Base-by-base conservation (phyloP, 2,888 invertebrate genomes). In the Stomorhina lunata region DNA sequence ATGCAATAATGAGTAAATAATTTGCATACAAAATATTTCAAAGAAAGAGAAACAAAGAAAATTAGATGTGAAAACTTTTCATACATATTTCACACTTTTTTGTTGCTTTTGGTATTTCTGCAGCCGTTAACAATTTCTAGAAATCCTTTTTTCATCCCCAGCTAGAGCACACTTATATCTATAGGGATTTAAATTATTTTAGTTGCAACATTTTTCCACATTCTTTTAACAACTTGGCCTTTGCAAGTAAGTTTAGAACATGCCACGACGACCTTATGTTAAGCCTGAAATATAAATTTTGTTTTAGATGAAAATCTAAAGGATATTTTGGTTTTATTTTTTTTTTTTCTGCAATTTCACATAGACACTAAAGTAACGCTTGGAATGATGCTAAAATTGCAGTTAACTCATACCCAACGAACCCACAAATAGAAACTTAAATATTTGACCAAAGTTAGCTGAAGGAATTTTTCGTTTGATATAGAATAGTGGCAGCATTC, bases 281-380 rank as follows among this genome's bases (percentile, higher is more conserved):
- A 78, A 89, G 69, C 17, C 86, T 89, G 9, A 90, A 89, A 85
- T 89, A 90, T 82, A 90, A 89, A 85, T 85, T 68, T 61, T 90
- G 72, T 89, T 90, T 79, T 87, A 45, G 83, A 86, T 63, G 89
- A 88, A 85, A 84, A 85, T 76, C 87, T 87, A 5, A 75, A 65
- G 78, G 86, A 88, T 53, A n/a, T n/a, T n/a, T n/a, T n/a, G n/a
- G n/a, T 55, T 50, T 59, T 22, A 27, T 45, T 40, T 75, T 63
- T 37, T 79, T 61, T 61, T n/a, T 17, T 25, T 25, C n/a, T n/a
- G n/a, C n/a, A n/a, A n/a, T n/a, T n/a, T n/a, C n/a, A n/a, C 34
- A 61, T 4, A 37, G 17, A 50, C 10, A 55, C 37, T 37, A 10
- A 69, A 27, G 10, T 29, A 20, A 37, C 57, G 17, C 9, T 32